A percentile compares a stretch with the other conserved stretches of the same genome.
These are phyloP conservation scores for Saccopteryx leptura DNA, from an alignment of 2,113 vertebrate genomes.

Conservation along the genomic window DNA sequence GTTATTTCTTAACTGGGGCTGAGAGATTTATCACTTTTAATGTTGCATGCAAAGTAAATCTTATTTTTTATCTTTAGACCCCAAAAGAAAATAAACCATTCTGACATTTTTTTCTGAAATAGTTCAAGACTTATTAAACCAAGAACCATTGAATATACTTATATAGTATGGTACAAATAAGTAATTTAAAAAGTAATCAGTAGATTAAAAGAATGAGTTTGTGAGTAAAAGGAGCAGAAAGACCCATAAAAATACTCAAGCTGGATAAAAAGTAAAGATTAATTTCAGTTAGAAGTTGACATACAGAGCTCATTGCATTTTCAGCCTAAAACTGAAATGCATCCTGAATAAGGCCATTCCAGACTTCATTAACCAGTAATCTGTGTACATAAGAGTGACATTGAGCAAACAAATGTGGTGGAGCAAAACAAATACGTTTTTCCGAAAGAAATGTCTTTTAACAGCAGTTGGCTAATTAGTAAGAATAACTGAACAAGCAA, in stretches of 20 bases:
- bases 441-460: conserved; percentile 86
- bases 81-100: conserved; percentile 66
- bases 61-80: conserved; percentile 77
- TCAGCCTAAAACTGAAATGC: conserved; percentile 82
- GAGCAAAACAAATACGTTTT: conserved; percentile 88
- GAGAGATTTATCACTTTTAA: conserved; percentile 77
- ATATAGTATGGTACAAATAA: conserved; percentile 69
- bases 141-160: conserved; percentile 45
- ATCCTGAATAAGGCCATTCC: conserved; percentile 82
- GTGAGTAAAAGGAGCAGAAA: conserved; percentile 65
- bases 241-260: conserved; percentile 81
- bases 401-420: conserved; percentile 86
- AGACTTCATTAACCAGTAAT: conserved; percentile 88
- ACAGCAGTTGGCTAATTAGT: conserved; percentile 88
- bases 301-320: conserved; percentile 71
- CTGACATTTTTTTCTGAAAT: conserved; percentile 57
- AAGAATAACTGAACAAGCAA: conserved; percentile 84
- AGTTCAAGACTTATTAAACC: conserved; percentile 74
- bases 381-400: conserved; percentile 84
- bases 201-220: conserved; percentile 80
- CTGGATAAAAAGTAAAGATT: conserved; percentile 84
- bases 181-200: conserved; percentile 85
- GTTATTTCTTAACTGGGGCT: conserved; percentile 67
- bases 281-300: conserved; percentile 82
- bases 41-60: conserved; percentile 72